Conservation (phyloP, 2,113 vertebrate genomes). For the Baryphthengus martii region DNA sequence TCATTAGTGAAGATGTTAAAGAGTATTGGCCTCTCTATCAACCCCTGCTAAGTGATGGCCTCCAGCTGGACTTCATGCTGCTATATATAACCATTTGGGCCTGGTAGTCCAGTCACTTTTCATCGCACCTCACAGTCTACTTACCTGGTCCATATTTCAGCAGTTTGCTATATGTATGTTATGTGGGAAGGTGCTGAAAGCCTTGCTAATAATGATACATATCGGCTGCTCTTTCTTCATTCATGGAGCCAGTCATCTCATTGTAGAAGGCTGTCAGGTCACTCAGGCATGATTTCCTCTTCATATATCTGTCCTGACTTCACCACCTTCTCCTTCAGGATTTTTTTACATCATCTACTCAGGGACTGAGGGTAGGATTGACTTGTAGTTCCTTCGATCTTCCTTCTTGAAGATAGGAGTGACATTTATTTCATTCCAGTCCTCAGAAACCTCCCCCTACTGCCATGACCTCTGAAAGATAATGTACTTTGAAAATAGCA, state of each 20-base stretch:
- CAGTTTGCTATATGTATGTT: background rate
- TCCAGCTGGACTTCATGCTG: background rate
- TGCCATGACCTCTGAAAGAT: background rate
- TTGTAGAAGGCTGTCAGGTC: background rate
- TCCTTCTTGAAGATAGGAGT: background rate
- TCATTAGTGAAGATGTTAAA: background rate
- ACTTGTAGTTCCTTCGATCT: background rate
- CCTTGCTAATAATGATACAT: background rate
- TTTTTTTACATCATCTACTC: background rate
- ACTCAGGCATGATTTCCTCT: background rate
- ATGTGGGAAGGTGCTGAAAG: background rate
- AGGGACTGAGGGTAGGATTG: background rate
- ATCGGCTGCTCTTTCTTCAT: background rate
- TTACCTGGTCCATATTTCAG: background rate
- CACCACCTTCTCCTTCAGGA: background rate
- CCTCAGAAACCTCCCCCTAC: background rate
- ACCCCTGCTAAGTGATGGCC: rapidly evolving
- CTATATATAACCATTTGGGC: background rate
- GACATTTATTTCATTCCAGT: background rate
- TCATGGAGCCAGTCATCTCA: background rate
- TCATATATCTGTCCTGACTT: background rate
- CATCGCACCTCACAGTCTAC: background rate
- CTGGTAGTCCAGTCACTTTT: background rate
- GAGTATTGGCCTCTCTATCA: background rate
- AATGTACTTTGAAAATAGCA: background rate